Evolutionary conservation across 2,797 vertebrate species (phyloP), one percentile per base, ranked within the genome.

Genomic region (Anabacerthia variegaticeps): DNA sequence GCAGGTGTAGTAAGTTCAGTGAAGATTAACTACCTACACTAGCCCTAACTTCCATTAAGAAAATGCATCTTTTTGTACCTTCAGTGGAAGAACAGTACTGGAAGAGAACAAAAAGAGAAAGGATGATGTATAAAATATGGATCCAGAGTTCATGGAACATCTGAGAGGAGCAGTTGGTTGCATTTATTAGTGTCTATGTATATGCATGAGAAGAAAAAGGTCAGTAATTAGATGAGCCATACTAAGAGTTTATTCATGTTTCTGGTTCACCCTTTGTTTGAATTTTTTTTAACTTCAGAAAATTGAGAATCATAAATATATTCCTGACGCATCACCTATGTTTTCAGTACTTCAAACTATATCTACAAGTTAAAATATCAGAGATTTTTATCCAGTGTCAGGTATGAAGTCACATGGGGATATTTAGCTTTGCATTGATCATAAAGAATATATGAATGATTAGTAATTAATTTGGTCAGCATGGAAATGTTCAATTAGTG

Each of bases 141-240:
- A 67, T 44, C 12, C 34, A 52, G 41, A 56, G n/a, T 56, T 39
- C 8, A 19, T 4, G 12, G 23, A 80, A 61, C 15, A 56, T 20
- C 21, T 63, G 18, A 71, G 12, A 71, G 3, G 0, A 59, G 7
- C 2, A 63, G 26, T 8, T n/a, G 14, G 5, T 34, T 3, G 0
- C 10, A 32, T 48, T 55, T n/a, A 44, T 20, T 8, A 5, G 2
- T 6, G 4, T 52, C 43, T 37, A 7, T 27, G 4, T 16, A 32
- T 5, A 32, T 2, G 1, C 18, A 71, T 12, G 17, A 39, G 24
- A 83, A 67, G 26, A 54, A 6, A 24, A 92, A 46, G 56, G 51
- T 22, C 7, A 74, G 5, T 27, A 55, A 52, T 14, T 36, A 41
- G 8, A 14, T 32, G 7, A 77, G 2, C 4, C 67, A 44, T 44